Evolutionary conservation across 1,140 invertebrate species (phyloP).

Genomic region (Scaptomyza pallida): DNA sequence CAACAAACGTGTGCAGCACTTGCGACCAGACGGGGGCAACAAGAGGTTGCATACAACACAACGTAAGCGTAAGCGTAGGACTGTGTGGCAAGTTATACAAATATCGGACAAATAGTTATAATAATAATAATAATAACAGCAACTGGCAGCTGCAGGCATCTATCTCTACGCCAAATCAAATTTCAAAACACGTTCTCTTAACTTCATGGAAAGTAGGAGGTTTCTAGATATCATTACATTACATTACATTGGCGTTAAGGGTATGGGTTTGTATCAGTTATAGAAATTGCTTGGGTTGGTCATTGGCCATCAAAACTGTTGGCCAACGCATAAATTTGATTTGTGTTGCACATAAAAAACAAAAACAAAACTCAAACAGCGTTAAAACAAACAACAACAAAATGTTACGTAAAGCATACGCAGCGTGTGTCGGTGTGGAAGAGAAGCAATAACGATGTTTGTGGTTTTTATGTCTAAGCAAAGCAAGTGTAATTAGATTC

Average conservation of each 20-base stretch:
- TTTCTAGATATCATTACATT: no score
- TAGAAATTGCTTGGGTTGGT: conserved; percentile 21
- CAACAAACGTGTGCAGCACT: conserved; percentile 38
- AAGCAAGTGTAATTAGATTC: conserved; percentile 29
- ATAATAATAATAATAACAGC: conserved; percentile 46
- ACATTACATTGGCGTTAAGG: no score
- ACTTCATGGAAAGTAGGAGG: conserved; percentile 13
- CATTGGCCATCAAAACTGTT: conserved; percentile 62
- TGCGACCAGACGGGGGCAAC: not conserved
- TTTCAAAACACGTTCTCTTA: conserved; percentile 69
- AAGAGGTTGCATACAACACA: conserved; percentile 32
- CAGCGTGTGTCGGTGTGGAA: conserved; percentile 48
- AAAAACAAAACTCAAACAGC: no score
- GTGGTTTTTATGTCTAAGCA: conserved; percentile 36
- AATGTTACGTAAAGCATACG: conserved; percentile 50
- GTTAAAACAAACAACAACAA: conserved; percentile 15
- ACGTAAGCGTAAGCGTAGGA: conserved; percentile 6
- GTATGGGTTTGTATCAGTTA: conserved; percentile 12
- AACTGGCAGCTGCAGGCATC: conserved; percentile 10
- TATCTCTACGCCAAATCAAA: conserved; percentile 51
- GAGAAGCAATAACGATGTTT: conserved; percentile 32
- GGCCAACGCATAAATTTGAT: conserved; percentile 78
- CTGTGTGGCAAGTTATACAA: conserved; percentile 30
- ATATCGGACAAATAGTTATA: conserved; percentile 53
- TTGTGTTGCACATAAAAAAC: conserved; percentile 72